Base-by-base conservation (phyloP, 2,113 vertebrate species). In the Pteruthius melanotis region DNA sequence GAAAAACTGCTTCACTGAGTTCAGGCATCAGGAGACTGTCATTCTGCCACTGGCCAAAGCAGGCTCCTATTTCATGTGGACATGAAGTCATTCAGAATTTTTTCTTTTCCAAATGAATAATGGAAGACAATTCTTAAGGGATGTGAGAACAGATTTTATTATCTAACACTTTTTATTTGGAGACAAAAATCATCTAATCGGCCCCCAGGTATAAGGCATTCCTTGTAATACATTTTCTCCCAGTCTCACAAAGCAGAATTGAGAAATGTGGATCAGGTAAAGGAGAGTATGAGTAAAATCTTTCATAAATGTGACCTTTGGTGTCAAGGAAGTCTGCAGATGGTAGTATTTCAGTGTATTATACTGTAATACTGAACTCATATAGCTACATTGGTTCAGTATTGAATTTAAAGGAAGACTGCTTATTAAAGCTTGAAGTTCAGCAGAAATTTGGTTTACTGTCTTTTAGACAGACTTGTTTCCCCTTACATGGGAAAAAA, bases 221-320 rank as follows among this genome's bases (percentile, higher is more conserved):
- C 13, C 37, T 80, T 83, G 65, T 74, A 66, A 66, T 74, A 22
- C 3, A 54, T 65, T 94, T 87, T 92, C 18, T 56, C 15, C 40
- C 70, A 19, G 44, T 56, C 59, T 96, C 68, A 85, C 66, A 76
- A 87, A 92, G 83, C 59, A 96, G 90, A 95, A 89, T 53, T 92
- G 93, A 94, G 70, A 78, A 89, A 40, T 61, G 52, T 95, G 78
- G 89, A 28, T 74, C 21, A 37, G 33, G 68, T 59, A 60, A 94
- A 91, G 60, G 21, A 95, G 47, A 74, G 61, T 13, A 56, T 65
- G 82, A 95, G 80, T 53, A 86, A 94, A 95, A 89, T 83, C 24
- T 90, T 93, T 96, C 72, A 92, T 92, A 96, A 96, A 92, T 0
- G 1, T 63, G 78, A 84, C 65, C 69, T 94, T 77, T 93, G 84